phyloP scores from a whole-genome alignment of 2,113 vertebrate species.

The Leucopsar rothschildi region DNA sequence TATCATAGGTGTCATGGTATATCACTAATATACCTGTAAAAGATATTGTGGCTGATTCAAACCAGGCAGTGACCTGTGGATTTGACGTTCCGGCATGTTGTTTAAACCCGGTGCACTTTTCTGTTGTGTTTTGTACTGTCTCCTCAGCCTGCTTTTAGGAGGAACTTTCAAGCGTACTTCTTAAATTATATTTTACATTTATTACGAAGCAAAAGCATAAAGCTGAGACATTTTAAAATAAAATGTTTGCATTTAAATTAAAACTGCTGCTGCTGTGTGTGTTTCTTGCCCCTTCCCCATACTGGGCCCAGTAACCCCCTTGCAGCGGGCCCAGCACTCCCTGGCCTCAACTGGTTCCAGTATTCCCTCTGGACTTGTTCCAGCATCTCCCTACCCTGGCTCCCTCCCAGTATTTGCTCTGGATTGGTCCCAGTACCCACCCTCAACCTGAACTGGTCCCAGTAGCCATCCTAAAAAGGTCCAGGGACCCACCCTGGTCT shows the following conservation, averaged over 20 bases:
- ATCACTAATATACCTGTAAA: not conserved
- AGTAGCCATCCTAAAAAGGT: not conserved
- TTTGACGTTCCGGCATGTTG: not conserved
- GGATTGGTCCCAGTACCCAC: not conserved
- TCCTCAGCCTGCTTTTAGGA: slow-evolving; percentile 35
- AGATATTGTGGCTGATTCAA: not conserved
- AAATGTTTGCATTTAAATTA: slow-evolving; percentile 46
- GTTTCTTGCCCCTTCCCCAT: not conserved
- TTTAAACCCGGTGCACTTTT: slow-evolving; percentile 6
- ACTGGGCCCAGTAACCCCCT: not conserved
- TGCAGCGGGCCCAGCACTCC: not conserved
- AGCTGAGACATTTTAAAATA: slow-evolving; percentile 39
- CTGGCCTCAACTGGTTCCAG: not conserved
- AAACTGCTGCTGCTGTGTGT: not conserved
- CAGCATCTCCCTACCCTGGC: no score
- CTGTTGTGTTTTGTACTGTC: not conserved
- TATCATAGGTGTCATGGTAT: rapidly evolving
- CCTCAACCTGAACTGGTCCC: not conserved
- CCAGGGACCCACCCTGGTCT: not conserved
- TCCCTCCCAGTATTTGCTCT: not conserved
- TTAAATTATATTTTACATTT: slow-evolving; percentile 47
- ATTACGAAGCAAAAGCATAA: slow-evolving; percentile 3
- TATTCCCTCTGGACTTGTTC: not conserved
- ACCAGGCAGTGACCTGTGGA: not conserved
- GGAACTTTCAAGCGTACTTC: slow-evolving; percentile 30